These are phyloP conservation scores for Stenodema calcarata DNA, from an alignment of 2,888 invertebrate species.

Conservation along the genomic window DNA sequence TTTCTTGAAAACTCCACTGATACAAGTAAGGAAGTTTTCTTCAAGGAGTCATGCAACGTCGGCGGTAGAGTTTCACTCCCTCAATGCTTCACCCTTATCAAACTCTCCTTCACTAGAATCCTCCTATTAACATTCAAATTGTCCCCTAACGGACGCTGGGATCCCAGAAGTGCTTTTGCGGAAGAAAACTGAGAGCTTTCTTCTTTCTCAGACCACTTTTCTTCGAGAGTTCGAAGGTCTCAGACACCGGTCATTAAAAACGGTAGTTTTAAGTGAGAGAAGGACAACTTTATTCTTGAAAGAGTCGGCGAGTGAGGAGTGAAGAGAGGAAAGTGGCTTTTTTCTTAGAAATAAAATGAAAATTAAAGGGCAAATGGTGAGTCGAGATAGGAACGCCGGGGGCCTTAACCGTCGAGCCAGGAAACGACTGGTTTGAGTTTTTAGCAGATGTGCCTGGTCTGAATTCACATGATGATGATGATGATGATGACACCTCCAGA, in stretches of 20 bases:
- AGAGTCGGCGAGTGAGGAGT: no score
- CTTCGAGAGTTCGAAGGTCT: neutral
- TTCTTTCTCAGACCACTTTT: neutral
- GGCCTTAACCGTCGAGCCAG: no score
- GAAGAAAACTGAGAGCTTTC: neutral
- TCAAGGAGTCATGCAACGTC: neutral
- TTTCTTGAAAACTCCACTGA: neutral
- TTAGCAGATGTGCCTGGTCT: no score
- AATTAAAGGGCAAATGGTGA: no score
- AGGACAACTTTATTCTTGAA: neutral
- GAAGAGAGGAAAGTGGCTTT: no score
- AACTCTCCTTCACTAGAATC: neutral
- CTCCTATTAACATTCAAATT: slow-evolving; percentile 35
- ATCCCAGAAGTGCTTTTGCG: neutral
- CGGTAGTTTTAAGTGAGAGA: neutral
- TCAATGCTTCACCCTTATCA: neutral
- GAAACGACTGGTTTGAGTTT: no score
- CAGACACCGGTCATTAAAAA: neutral
- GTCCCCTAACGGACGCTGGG: neutral
- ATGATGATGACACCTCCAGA: no score
- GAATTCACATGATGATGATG: no score
- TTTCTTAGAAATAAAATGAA: no score
- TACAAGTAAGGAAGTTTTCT: neutral
- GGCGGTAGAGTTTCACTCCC: neutral
- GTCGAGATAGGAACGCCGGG: no score